phyloP scores from a whole-genome alignment of 1,140 invertebrate genomes.

The Calosoma granatense region DNA sequence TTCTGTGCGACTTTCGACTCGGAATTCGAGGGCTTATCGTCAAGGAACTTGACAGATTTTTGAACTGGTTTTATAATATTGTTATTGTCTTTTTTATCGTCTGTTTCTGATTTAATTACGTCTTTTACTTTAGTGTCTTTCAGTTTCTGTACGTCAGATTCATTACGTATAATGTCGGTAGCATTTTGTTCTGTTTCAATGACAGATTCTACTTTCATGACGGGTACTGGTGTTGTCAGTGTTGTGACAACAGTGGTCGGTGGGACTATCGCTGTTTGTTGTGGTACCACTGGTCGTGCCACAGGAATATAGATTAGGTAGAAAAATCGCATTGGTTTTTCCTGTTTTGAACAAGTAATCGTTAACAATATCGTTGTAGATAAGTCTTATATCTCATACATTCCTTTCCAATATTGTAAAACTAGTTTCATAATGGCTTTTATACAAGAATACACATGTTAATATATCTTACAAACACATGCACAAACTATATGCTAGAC shows the following conservation, averaged over 20 bases:
- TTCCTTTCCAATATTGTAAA: no score
- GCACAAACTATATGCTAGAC: no score
- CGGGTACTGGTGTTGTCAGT: conserved; percentile 9
- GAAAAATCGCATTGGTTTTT: conserved; percentile 51
- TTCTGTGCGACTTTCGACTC: not conserved
- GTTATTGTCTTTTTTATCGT: not conserved
- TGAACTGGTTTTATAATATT: not conserved
- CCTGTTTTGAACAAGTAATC: conserved; percentile 31
- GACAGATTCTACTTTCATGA: not conserved
- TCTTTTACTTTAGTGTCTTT: conserved; percentile 22
- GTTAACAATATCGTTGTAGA: not conserved
- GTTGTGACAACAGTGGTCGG: conserved; percentile 12
- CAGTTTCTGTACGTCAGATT: not conserved
- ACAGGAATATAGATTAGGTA: conserved; percentile 41
- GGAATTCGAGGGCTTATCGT: not conserved
- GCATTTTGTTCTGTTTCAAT: not conserved
- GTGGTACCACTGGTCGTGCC: not conserved
- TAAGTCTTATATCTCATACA: no score
- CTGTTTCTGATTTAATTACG: not conserved
- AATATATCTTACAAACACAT: no score
- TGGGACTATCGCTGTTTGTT: conserved; percentile 14
- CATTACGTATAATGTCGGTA: not conserved
- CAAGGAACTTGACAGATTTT: not conserved
- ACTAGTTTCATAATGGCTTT: no score
- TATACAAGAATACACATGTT: no score